A percentile compares a stretch with the other conserved stretches of the same genome.
Evolutionary conservation across 2,888 invertebrate species (phyloP).

Genomic region (Leucophenga maculata): DNA sequence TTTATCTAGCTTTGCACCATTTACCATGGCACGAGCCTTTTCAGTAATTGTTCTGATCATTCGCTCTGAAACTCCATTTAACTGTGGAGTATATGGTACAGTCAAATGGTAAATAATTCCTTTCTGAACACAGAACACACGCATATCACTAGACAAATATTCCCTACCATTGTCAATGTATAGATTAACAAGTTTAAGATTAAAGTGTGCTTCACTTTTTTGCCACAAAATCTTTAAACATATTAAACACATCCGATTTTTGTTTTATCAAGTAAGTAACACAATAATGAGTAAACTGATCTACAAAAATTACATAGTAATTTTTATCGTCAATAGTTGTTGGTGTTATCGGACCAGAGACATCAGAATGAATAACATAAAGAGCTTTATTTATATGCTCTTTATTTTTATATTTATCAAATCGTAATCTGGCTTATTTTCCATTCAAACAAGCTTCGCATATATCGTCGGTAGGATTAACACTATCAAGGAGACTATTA

Average conservation of each 20-base stretch:
- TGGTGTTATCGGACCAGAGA: constrained; percentile 53
- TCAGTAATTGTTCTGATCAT: too few species aligned
- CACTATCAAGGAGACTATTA: constrained; percentile 30
- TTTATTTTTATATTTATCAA: constrained; percentile 52
- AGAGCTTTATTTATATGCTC: constrained; percentile 55
- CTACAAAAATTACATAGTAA: constrained; percentile 62
- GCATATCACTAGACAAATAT: constrained; percentile 60
- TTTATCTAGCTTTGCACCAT: too few species aligned
- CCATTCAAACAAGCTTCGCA: constrained; percentile 65
- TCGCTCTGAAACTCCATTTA: too few species aligned
- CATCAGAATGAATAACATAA: constrained; percentile 60
- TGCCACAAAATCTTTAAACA: constrained; percentile 15
- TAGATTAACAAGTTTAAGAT: constrained; percentile 43
- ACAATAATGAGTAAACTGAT: constrained; percentile 64
- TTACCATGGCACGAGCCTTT: too few species aligned
- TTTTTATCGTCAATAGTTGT: constrained; percentile 57
- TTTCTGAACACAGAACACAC: constrained; percentile 41
- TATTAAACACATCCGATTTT: constrained; percentile 54
- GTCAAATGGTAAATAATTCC: too few species aligned
- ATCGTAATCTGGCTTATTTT: constrained; percentile 63
- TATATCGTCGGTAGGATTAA: constrained; percentile 39
- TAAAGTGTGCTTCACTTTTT: constrained; percentile 49
- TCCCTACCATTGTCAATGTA: constrained; percentile 61
- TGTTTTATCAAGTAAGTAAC: constrained; percentile 54
- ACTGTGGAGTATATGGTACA: too few species aligned